Evolutionary conservation across 1,140 invertebrate genomes (phyloP).

Genomic region (Nebria ingens): DNA sequence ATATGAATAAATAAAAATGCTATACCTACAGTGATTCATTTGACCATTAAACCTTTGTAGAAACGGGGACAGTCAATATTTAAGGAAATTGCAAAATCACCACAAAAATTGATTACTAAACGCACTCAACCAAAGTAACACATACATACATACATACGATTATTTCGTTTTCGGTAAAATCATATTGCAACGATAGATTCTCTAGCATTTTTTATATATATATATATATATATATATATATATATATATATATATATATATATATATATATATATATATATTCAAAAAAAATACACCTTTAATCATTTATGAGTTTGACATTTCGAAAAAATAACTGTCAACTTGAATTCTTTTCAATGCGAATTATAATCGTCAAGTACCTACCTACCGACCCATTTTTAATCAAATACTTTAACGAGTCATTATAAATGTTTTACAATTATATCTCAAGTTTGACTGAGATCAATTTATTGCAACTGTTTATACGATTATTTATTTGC

Average conservation of each 20-base stretch:
- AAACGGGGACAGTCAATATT: not conserved
- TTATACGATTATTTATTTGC: too few relatives aligned
- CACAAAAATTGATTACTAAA: not conserved
- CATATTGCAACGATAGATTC: not conserved
- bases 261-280: constrained; percentile 1
- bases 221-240: constrained; percentile 1
- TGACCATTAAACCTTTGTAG: not conserved
- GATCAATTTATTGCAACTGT: too few relatives aligned
- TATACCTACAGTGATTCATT: not conserved
- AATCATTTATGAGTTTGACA: not conserved
- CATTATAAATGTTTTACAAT: too few relatives aligned
- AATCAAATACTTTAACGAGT: too few relatives aligned
- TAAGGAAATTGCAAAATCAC: not conserved
- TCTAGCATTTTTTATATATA: not conserved
- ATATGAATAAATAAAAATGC: not conserved
- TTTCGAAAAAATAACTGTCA: too few relatives aligned
- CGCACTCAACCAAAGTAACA: too few relatives aligned
- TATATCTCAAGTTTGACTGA: too few relatives aligned
- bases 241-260: not conserved
- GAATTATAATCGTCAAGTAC: too few relatives aligned
- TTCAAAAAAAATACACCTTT: not conserved
- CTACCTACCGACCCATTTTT: too few relatives aligned
- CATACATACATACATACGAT: not conserved
- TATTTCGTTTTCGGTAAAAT: not conserved
- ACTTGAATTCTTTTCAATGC: too few relatives aligned